Evolutionary conservation across 2,888 invertebrate species (phyloP), one percentile per base, ranked within the genome.

Genomic region (Mechanitis messenoides): DNA sequence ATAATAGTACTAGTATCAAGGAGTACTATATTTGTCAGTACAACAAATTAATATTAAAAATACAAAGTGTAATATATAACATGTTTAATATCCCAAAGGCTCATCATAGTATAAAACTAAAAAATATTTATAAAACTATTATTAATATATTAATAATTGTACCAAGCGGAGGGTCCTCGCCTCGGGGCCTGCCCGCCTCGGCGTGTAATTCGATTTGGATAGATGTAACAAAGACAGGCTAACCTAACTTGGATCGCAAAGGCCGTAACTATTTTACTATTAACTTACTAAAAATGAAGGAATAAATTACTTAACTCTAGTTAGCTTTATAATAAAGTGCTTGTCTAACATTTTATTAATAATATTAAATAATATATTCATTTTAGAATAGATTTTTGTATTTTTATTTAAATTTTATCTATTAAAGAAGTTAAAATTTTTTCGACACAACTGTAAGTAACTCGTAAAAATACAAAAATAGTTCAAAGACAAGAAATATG

Each of bases 161-260:
- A 60, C 66, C 72, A 65, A 60, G 53, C 45, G 50, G 46, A 60
- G 56, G 59, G 57, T 59, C 63, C 60, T 53, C 57, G 65, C 61
- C 66, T 53, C 53, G 65, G 73, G 76, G 79, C 74, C 72, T 73
- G 72, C 72, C 70, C 64, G 69, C 60, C 63, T 63, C 63, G 61
- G 62, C 66, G 67, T 64, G 73, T 82, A 83, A 84, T 79, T 80
- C 75, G 78, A 83, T 84, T 83, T 75, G 79, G 78, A 79, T 82
- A 76, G 76, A 79, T 76, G 80, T 81, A 81, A 81, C 81, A 81
- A 82, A 83, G 81, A 78, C 76, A 72, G 56, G 60, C 72, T 72
- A 74, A 73, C 76, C 69, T 66, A 71, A 69, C 71, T 69, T 54
- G 61, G 67, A 67, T 65, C 67, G 65, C 62, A 68, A 67, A 68